These are phyloP conservation scores for Neotoma lepida DNA, from an alignment of 2,113 vertebrate genomes.

Conservation along the genomic window DNA sequence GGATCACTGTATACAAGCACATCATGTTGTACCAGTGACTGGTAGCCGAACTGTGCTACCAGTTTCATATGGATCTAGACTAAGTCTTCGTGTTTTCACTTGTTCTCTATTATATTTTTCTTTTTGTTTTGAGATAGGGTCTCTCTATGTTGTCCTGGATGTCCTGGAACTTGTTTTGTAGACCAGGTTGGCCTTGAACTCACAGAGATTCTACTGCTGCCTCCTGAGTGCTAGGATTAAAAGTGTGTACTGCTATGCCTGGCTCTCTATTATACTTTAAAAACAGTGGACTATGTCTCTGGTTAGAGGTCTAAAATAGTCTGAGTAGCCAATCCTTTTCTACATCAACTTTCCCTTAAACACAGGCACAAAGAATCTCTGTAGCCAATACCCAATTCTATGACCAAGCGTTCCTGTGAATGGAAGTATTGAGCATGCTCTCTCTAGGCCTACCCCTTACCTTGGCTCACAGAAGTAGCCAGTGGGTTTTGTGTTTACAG, in stretches of 20 bases:
- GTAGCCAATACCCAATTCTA: background rate
- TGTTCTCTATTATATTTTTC: background rate
- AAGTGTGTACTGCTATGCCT: background rate
- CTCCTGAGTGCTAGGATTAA: background rate
- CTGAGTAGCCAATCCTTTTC: background rate
- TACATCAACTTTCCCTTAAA: background rate
- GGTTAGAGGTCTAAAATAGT: background rate
- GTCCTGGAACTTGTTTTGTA: background rate
- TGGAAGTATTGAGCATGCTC: no score
- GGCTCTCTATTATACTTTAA: background rate
- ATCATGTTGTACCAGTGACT: background rate
- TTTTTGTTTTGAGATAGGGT: background rate
- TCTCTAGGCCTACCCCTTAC: background rate
- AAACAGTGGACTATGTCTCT: background rate
- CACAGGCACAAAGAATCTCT: background rate
- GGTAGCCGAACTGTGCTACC: background rate
- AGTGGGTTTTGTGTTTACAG: background rate
- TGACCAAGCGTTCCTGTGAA: background rate
- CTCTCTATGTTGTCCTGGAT: background rate
- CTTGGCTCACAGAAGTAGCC: no score
- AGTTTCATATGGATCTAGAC: background rate
- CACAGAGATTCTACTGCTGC: background rate
- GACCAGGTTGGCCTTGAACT: background rate
- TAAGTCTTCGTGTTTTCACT: background rate
- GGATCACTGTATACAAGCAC: background rate